Conservation (phyloP, 2,113 vertebrate genomes). For the Felis catus region F.catus_Fca126_mat1.0 CM031421.1:16433001-16433500, state of each 20-base stretch:
- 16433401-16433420: not conserved
- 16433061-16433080: not conserved
- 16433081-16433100: conserved; percentile 13
- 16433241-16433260: not conserved
- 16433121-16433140: conserved; percentile 53
- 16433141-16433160: not conserved
- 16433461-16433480: not conserved
- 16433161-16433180: not conserved
- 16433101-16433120: conserved; percentile 59
- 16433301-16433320: conserved; percentile 24
- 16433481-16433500: conserved; percentile 82
- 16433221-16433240: conserved; percentile 6
- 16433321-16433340: not conserved
- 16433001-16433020: not conserved
- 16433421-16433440: not conserved
- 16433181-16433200: not conserved
- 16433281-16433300: not conserved
- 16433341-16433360: not conserved
- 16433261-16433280: conserved; percentile 14
- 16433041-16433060: not conserved
- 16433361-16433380: conserved; percentile 1
- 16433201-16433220: rapidly evolving
- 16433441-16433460: not conserved
- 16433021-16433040: not conserved
- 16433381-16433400: not conserved